Evolutionary conservation across 1,140 invertebrate genomes (phyloP), one percentile per base, ranked within the genome.

Genomic region (Holotrichia oblita): DNA sequence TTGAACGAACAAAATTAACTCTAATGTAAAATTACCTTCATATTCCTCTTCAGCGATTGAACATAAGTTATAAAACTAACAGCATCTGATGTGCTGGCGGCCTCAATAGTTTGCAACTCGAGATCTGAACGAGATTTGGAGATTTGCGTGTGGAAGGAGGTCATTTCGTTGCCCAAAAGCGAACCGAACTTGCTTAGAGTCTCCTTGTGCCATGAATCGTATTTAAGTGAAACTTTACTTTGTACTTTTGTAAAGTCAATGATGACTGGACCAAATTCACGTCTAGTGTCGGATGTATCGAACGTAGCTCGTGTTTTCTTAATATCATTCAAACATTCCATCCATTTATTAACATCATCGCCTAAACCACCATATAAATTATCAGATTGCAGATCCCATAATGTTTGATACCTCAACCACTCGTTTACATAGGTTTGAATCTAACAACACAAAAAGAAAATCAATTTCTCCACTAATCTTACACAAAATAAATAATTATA

Each of bases 151-250:
- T 99, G 98, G 91, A 99, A 99, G 64, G 93, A 92, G 8, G 93
- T 91, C 98, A 99, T 99, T 88, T 99, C 97, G 79, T 94, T 95
- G 9, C 96, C 96, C 12, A 99, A 90, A 61, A 99, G 87, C 0
- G 93, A 91, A 17, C 98, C 98, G 89, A 99, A 99, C 89, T 99
- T 99, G 81, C 96, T 94, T 0, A 99, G 89, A 10, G 98, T 98
- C 85, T 99, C 98, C 88, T 99, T 99, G 87, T 99, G 98, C 98
- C 98, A 99, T 0, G 97, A 98, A 88, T 99, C 99, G 87, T 99
- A 99, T 87, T 99, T 99, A 72, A 99, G 89, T 0, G 97, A 97
- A 0, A 99, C 98, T 89, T 99, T 99, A 81, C 97, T 98, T 87
- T 99, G 99, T 0, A 99, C 98, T 89, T 99, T 99, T 2, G 96